A percentile compares a stretch with the other conserved stretches of the same genome.
phyloP scores from a whole-genome alignment of 2,888 invertebrate species.

The Drosophila aldrichi region DNA sequence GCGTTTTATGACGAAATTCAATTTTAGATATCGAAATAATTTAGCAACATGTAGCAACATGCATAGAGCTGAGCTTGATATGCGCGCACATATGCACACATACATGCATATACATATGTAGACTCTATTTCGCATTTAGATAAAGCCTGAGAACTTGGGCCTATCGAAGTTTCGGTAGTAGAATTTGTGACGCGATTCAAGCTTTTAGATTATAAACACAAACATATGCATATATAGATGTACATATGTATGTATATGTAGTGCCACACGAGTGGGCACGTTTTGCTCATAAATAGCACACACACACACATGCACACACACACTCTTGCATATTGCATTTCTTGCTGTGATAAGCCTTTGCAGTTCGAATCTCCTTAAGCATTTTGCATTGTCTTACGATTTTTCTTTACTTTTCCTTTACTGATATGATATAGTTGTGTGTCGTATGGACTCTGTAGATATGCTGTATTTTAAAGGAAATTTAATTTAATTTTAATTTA shows the following conservation, averaged over 20 bases:
- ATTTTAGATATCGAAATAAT: background rate
- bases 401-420: background rate
- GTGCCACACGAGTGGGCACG: constrained; percentile 24
- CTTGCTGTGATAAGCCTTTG: constrained; percentile 5
- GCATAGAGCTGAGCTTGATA: constrained; percentile 20
- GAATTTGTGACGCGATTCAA: constrained; percentile 39
- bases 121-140: constrained; percentile 13
- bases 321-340: constrained; percentile 4
- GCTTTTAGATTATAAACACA: constrained; percentile 16
- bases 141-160: constrained; percentile 59
- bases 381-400: constrained; percentile 14
- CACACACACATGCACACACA: background rate
- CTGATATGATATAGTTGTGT: background rate
- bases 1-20: constrained; percentile 5
- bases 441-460: background rate
- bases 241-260: background rate
- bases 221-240: background rate
- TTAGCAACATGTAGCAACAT: background rate
- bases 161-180: constrained; percentile 41
- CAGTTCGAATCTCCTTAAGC: background rate
- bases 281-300: constrained; percentile 30
- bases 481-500: no score
- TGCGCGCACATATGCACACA: background rate
- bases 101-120: background rate
- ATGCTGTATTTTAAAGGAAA: background rate